Evolutionary conservation across 2,888 invertebrate genomes (phyloP).

Genomic region (Syritta pipiens): DNA sequence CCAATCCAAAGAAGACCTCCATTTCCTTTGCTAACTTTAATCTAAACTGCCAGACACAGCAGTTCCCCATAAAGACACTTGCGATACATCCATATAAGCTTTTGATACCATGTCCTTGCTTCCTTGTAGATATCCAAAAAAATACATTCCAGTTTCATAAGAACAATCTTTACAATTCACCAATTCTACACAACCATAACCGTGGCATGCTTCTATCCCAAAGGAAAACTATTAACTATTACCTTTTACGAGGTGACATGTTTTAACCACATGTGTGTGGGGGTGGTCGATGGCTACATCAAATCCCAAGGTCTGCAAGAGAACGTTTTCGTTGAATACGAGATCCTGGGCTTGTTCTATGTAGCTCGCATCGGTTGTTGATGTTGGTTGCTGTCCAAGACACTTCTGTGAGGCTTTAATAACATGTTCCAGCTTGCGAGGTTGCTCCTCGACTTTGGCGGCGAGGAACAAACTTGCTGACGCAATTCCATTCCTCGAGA

Average conservation of each 20-base stretch:
- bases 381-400: constrained; percentile 86
- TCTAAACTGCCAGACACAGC: no score
- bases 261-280: constrained; percentile 97
- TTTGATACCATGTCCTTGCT: no score
- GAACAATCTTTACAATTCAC: no score
- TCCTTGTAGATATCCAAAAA: no score
- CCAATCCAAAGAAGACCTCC: no score
- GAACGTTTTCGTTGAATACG: constrained; percentile 97
- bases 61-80: no score
- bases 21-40: no score
- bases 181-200: no score
- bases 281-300: constrained; percentile 99
- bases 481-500: constrained; percentile 96
- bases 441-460: constrained; percentile 99
- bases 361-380: constrained; percentile 90
- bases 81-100: no score
- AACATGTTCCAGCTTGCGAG: constrained; percentile 97
- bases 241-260: constrained; percentile 98
- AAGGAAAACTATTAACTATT: no score
- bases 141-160: no score
- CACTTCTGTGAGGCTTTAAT: constrained; percentile 95
- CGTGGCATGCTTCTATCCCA: no score
- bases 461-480: constrained; percentile 97
- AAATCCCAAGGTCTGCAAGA: constrained; percentile 98
- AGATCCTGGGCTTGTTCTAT: constrained; percentile 91